Conservation (phyloP, 2,888 invertebrate genomes). For the Sarcophaga caerulescens region DNA sequence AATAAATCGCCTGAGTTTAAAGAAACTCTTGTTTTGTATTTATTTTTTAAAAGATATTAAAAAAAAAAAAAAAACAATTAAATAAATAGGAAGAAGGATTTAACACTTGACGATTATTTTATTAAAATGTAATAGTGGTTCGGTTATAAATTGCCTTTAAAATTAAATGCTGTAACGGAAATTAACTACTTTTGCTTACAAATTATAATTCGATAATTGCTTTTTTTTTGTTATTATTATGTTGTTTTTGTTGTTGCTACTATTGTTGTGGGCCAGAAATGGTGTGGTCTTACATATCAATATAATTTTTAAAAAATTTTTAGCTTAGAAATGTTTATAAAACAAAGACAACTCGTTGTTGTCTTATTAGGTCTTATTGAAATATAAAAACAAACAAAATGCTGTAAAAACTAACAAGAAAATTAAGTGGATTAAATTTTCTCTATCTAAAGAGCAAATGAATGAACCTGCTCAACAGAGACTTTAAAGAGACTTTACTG, state of each 20-base stretch:
- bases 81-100: constrained; percentile 58
- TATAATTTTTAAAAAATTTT: constrained; percentile 2
- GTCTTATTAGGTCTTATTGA: neutral
- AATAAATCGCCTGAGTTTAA: neutral
- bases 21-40: constrained; percentile 13
- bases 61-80: neutral
- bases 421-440: constrained; percentile 29
- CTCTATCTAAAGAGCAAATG: too few species aligned
- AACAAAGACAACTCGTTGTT: neutral
- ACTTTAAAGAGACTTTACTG: too few species aligned
- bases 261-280: constrained; percentile 10
- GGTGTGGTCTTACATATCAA: constrained; percentile 39
- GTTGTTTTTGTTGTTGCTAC: neutral
- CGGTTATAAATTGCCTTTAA: constrained; percentile 50
- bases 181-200: constrained; percentile 58
- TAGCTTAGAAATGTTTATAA: constrained; percentile 1
- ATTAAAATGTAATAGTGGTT: constrained; percentile 34
- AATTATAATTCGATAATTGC: constrained; percentile 62
- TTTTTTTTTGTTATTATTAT: neutral
- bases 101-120: constrained; percentile 9
- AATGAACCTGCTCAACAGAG: too few species aligned
- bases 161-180: constrained; percentile 57
- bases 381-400: neutral
- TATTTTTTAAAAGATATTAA: constrained; percentile 1
- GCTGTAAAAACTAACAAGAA: constrained; percentile 2